Conservation (phyloP, 2,113 vertebrate species). For the Cromileptes altivelis region DNA sequence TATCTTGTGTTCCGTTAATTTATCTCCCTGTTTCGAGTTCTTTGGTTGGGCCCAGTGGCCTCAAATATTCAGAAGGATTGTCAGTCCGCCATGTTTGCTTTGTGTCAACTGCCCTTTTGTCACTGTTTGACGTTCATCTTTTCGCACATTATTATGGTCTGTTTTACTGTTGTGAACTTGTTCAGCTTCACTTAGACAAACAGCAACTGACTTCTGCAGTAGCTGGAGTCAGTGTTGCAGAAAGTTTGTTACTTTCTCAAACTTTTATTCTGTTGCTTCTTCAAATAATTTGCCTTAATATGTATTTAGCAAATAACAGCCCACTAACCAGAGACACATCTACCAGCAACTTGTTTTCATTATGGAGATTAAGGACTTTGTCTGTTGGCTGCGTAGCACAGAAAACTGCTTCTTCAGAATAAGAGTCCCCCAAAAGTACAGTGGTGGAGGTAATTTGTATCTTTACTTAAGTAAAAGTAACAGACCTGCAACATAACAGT, state of each 20-base stretch:
- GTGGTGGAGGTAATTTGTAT: too few relatives aligned
- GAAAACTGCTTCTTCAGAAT: too few relatives aligned
- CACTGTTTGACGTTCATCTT: constrained; percentile 44
- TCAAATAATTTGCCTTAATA: neutral
- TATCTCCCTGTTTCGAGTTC: constrained; percentile 38
- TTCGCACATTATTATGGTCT: constrained; percentile 26
- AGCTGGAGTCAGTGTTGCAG: neutral
- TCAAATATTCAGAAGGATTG: constrained; percentile 35
- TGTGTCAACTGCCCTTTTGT: constrained; percentile 33
- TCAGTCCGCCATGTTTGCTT: constrained; percentile 51
- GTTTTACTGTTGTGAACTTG: constrained; percentile 17
- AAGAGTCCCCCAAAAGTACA: too few relatives aligned
- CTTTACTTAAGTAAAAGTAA: too few relatives aligned
- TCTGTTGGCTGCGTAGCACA: too few relatives aligned
- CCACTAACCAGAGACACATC: too few relatives aligned
- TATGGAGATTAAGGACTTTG: too few relatives aligned
- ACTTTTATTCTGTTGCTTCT: neutral
- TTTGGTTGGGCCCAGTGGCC: neutral
- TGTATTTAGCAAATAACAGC: too few relatives aligned
- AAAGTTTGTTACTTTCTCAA: constrained; percentile 4
- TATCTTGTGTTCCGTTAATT: constrained; percentile 53
- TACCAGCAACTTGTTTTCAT: too few relatives aligned
- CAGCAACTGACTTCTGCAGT: neutral
- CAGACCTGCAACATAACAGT: too few relatives aligned
- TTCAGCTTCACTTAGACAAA: neutral